phyloP scores from a whole-genome alignment of 2,797 vertebrate genomes.

The Peromyscus attwateri region DNA sequence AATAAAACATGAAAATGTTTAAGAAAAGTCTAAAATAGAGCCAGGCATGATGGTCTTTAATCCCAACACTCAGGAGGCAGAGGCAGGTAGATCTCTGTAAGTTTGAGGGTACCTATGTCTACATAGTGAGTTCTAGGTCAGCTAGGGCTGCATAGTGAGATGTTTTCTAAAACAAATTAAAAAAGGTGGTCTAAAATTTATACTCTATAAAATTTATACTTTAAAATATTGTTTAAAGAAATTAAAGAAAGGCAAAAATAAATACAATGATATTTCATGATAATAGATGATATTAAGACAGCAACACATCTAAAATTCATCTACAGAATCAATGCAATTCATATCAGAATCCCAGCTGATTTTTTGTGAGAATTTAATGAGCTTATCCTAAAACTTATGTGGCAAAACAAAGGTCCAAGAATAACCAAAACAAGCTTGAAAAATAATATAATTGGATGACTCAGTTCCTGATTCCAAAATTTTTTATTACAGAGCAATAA shows the following conservation, averaged over 20 bases:
- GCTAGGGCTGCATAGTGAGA: background rate
- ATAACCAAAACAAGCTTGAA: conserved; percentile 54
- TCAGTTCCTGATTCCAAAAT: conserved; percentile 46
- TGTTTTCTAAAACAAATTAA: background rate
- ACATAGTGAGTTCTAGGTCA: background rate
- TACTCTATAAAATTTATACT: conserved; percentile 2
- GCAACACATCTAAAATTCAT: background rate
- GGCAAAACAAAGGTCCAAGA: background rate
- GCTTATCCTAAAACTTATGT: conserved; percentile 41
- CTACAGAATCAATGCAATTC: background rate
- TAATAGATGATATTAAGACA: background rate
- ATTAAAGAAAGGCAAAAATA: conserved; percentile 23
- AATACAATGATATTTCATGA: conserved; percentile 30
- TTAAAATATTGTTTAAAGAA: conserved; percentile 52
- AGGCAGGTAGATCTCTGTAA: background rate
- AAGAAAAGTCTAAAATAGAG: background rate
- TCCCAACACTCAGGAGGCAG: background rate
- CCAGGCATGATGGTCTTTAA: background rate
- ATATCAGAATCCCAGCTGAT: background rate
- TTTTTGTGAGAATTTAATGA: conserved; percentile 61
- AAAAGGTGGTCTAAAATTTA: background rate
- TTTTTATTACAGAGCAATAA: conserved; percentile 34
- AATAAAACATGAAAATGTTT: conserved; percentile 44
- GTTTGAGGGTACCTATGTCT: background rate
- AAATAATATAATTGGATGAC: conserved; percentile 42